Evolutionary conservation across 2,888 invertebrate genomes (phyloP), one percentile per base, ranked within the genome.

Genomic region (Ochropleura leucogaster): DNA sequence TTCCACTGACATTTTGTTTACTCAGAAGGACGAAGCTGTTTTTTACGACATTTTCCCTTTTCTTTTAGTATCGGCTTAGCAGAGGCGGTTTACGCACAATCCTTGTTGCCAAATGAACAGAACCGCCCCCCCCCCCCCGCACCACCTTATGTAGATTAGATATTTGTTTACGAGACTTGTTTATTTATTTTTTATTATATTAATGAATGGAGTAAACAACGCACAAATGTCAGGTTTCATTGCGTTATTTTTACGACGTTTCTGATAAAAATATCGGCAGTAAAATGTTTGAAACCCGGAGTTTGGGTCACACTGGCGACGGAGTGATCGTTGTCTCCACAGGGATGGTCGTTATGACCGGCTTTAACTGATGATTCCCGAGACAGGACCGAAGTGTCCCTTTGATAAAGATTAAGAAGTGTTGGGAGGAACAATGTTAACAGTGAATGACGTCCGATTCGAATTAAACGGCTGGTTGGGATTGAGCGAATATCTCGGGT

Each of bases 81-180:
- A 64, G 71, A 84, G 77, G 18, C 53, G 57, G 69, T 82, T 82
- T 62, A 70, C 78, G 69, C 53, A 69, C 85, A 70, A 72, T 73
- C 63, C 72, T 73, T 49, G 60, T 42, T 63, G 83, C 68, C 78
- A 64, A 78, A 63, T 74, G 69, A 74, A 66, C 68, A 67, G 63
- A 12, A n/a, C n/a, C n/a, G n/a, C n/a, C 30, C 30, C 30, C 30
- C 30, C 30, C 44, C 14, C 75, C 70, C 80, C 76, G 30, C 71
- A 71, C 77, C 78, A 51, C 68, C 79, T 84, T 79, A 86, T 86
- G 86, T 77, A 82, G 77, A 87, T 86, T 77, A 86, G 76, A 79
- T 82, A 80, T 86, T 87, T 86, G 88, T 87, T 86, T 87, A 87
- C 80, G 8, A 49, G 68, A 81, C 79, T 67, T 72, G 68, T 85